Conservation (phyloP, 2,113 vertebrate species). For the Diadophis punctatus region DNA sequence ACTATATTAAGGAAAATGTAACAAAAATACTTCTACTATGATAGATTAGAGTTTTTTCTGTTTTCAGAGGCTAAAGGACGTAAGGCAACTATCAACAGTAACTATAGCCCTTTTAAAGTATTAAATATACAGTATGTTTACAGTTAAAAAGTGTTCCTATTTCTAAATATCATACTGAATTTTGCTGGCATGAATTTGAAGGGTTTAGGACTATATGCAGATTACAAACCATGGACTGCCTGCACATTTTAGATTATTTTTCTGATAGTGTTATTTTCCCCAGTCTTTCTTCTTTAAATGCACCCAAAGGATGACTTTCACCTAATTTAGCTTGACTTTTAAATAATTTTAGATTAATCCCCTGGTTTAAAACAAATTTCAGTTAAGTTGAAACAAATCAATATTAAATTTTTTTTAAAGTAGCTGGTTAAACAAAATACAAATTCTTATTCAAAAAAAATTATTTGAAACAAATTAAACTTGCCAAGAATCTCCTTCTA, state of each 20-base stretch:
- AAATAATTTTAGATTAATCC: neutral
- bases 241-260: neutral
- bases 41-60: neutral
- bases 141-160: neutral
- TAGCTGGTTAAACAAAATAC: neutral
- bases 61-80: neutral
- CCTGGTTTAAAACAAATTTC: neutral
- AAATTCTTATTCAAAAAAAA: neutral
- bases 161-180: neutral
- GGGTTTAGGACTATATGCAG: neutral
- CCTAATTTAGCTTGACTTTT: neutral
- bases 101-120: neutral
- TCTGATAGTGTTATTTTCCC: neutral
- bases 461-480: neutral
- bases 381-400: neutral
- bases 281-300: neutral
- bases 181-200: neutral
- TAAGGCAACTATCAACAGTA: neutral
- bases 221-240: neutral
- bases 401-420: neutral
- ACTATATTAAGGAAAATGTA: neutral
- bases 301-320: neutral
- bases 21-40: neutral
- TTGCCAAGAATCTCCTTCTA: neutral
- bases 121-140: neutral